Base-by-base conservation (phyloP, 2,797 vertebrate genomes). In the Sarcophilus harrisii region DNA sequence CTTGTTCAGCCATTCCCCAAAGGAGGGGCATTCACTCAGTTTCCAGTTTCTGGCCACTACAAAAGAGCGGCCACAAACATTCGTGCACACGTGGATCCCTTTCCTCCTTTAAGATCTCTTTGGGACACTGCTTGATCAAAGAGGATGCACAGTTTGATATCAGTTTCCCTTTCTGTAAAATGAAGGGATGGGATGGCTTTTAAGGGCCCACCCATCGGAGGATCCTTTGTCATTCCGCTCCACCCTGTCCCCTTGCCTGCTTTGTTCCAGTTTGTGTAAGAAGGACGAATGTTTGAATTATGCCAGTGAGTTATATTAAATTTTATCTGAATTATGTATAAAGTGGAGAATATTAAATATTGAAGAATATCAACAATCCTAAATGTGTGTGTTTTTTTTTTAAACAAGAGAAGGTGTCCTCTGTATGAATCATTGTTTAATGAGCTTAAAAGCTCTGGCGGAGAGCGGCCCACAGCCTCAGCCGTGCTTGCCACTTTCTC, bases 261-360 rank as follows among this genome's bases (percentile, higher is more conserved):
- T n/a, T n/a, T 96, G 92, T 62, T 96, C 16, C 16, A 30, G 30
- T 4, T 58, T 94, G 90, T 27, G 14, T 95, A 96, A 95, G 57
- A 97, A 90, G 94, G 91, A 91, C 1, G 92, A 94, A 66, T 91
- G 13, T 32, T 91, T 95, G 93, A 93, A 27, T 96, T 94, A 59
- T 16, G 57, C 95, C 91, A 18, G 55, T 89, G 32, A 93, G 27
- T 94, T 97, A 4, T 91, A 73, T 95, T 97, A 97, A 96, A 87
- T 92, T 95, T 21, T 94, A 62, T 62, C 66, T 93, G 24, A 96
- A 90, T 96, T 97, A 91, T 93, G 94, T 89, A 57, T 93, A 81
- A 93, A 93, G 29, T 91, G 1, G 81, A 94, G 89, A 95, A n/a
- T 92, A 96, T 96, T 96, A 96, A 96, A 96, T 97, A 95, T 92